Base-by-base conservation (phyloP, 1,140 invertebrate genomes). In the Zaprionus capensis region DNA sequence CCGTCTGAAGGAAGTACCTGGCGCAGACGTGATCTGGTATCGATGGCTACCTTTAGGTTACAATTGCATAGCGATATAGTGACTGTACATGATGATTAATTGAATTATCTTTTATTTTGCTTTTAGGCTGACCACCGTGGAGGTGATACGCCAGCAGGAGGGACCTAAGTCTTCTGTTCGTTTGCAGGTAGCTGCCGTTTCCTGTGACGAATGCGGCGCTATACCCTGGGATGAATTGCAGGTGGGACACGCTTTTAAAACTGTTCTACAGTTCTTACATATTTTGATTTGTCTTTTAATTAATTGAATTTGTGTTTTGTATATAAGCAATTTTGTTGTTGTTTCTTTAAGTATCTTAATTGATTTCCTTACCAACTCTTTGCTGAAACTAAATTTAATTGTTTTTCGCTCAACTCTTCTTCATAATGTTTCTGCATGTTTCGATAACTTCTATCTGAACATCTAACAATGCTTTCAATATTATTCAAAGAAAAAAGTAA, bases 191-290 rank as follows among this genome's bases (percentile, higher is more conserved):
- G 95, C 96, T 7, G 96, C 97, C 80, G 93, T 98, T 9, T 94
- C 93, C 14, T 95, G 95, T 58, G 96, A 97, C 78, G 97, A 98
- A 92, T 98, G 97, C 91, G 94, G 95, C 7, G 96, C 97, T 55
- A 98, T 98, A 91, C 96, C 96, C 4, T 98, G 97, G 96, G 97
- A 98, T 91, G 97, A 98, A 93, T 97, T 99, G 94, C 97, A 98
- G 96, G 97, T 98, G 67, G 9, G 77, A 26, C 24, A 58, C 6
- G 53, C 20, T 66, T 41, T 12, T 41, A 9, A 26, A 26, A 51
- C n/a, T 56, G n/a, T 11, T 49, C 55, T 80, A 53, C 4, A 56
- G 31, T 55, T 69, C 9, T 44, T 53, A n/a, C n/a, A 38, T 24
- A 41, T 49, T 58, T 4, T 14, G 5, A 41, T 15, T 51, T 7